Evolutionary conservation across 2,888 invertebrate genomes (phyloP).

Genomic region (Xiphydria camelus): DNA sequence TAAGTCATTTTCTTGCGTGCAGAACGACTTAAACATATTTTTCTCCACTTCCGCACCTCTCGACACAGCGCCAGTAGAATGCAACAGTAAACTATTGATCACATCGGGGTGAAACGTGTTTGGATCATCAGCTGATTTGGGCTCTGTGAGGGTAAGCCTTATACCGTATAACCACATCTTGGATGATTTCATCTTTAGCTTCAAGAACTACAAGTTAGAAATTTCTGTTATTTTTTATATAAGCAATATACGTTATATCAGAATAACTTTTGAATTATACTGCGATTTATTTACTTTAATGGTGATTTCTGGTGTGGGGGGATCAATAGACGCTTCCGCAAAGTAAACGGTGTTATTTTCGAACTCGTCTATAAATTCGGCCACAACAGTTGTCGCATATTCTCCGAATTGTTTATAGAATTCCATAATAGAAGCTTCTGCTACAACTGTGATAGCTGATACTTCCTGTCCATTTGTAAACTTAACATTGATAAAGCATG

Average conservation of each 20-base stretch:
- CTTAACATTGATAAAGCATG: conserved; percentile 47
- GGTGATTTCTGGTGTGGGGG: conserved; percentile 45
- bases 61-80: conserved; percentile 16
- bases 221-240: neutral
- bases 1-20: conserved; percentile 12
- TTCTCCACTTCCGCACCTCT: conserved; percentile 24
- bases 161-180: conserved; percentile 57
- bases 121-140: conserved; percentile 2
- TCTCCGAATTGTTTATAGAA: conserved; percentile 57
- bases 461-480: conserved; percentile 45
- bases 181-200: conserved; percentile 43
- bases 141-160: conserved; percentile 43
- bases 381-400: conserved; percentile 53
- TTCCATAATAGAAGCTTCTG: conserved; percentile 58
- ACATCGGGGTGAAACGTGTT: conserved; percentile 36
- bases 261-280: neutral
- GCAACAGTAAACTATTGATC: conserved; percentile 37
- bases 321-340: conserved; percentile 42
- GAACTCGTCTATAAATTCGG: conserved; percentile 53
- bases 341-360: conserved; percentile 51
- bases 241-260: neutral
- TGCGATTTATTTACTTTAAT: conserved; percentile 41
- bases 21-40: conserved; percentile 24
- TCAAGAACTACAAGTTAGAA: conserved; percentile 47
- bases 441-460: conserved; percentile 50